Percentiles rank a stretch among this genome's conserved stretches.
Conservation (phyloP, 2,113 vertebrate species). For the Syngnathus floridae region DNA sequence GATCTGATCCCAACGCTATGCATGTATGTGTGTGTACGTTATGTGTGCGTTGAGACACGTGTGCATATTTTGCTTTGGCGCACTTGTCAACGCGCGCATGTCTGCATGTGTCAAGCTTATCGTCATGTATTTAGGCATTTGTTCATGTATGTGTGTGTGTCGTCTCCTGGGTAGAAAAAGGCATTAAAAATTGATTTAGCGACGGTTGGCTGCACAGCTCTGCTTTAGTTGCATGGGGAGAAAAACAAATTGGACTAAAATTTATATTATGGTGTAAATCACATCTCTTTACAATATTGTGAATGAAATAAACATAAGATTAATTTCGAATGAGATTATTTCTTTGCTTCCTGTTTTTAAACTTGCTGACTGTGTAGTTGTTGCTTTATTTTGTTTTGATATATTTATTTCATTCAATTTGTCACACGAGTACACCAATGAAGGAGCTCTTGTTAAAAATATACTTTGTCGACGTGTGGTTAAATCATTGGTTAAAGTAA, state of each 20-base stretch:
- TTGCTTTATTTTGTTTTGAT: no score
- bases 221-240: conserved; percentile 11
- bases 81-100: conserved; percentile 32
- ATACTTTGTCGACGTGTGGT: no score
- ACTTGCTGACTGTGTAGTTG: no score
- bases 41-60: conserved; percentile 17
- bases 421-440: no score
- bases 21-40: not conserved
- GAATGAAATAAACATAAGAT: not conserved
- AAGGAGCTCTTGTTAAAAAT: no score
- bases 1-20: not conserved
- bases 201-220: conserved; percentile 30
- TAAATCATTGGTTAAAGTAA: no score
- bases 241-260: not conserved
- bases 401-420: no score
- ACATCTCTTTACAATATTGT: not conserved
- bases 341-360: no score
- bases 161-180: conserved; percentile 14
- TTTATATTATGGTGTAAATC: not conserved
- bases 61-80: conserved; percentile 26
- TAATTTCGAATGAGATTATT: not conserved
- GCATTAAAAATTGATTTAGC: conserved; percentile 53
- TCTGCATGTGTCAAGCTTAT: conserved; percentile 21
- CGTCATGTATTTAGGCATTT: conserved; percentile 3
- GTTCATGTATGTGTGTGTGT: conserved; percentile 8